Base-by-base conservation (phyloP, 2,888 invertebrate genomes). In the Eubasilissa splendida region DNA sequence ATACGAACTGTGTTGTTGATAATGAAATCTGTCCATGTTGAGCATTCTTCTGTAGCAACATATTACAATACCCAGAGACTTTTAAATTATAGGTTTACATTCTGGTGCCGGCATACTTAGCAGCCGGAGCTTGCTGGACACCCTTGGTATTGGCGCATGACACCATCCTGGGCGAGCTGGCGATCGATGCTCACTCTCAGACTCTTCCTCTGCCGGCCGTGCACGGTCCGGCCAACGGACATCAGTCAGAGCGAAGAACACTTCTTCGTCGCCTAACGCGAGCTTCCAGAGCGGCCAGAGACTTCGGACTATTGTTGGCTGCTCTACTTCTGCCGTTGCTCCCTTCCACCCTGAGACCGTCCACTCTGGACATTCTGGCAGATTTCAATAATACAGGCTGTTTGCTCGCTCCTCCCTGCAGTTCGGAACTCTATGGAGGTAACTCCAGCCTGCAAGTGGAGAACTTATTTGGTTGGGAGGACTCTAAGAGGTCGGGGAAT, bases 51-150 rank as follows among this genome's bases (percentile, higher is more conserved):
- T 22, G 22, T 22, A 22, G 22, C 22, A 22, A 22, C 1, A 22
- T 1, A 22, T 22, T 22, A 22, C 22, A 22, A 22, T 22, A 22
- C 22, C 22, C 22, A 22, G 22, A 22, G 22, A 22, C 22, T 22
- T 22, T 22, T 0, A 22, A 22, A 22, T 22, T 90, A 54, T 88
- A 88, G 83, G 87, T 91, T 42, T 91, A 89, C 84, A 87, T 92
- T n/a, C 85, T 92, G 77, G 84, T 91, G 77, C 91, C 92, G 12
- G 89, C 88, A 0, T 92, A 92, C 80, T 83, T 91, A 31, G 77
- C 91, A n/a, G 87, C 92, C 76, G 95, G 95, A 0, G 84, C 93
- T 3, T 87, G 91, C 79, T 88, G 92, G 84, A 91, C 92, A 2
- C 93, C 91, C 79, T 88, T 92, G 85, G 91, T 92, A 0, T 86